Conservation (phyloP, 2,113 vertebrate species). For the Agapornis roseicollis region DNA sequence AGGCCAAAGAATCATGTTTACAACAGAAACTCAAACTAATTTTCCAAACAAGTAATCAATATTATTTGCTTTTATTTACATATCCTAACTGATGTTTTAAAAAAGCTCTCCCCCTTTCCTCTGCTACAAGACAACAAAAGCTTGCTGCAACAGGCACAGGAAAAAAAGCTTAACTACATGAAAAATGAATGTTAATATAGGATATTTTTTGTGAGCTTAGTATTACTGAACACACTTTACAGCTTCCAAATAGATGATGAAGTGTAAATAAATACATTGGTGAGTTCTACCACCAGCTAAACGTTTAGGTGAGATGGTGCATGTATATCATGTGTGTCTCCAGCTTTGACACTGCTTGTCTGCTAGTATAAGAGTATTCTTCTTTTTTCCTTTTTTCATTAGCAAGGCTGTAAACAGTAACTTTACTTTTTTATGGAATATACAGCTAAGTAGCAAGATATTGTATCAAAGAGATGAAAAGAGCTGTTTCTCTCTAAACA, state of each 20-base stretch:
- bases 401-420: neutral
- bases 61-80: neutral
- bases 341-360: neutral
- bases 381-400: neutral
- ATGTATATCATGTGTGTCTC: fast-evolving
- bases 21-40: neutral
- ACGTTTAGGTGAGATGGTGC: neutral
- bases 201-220: neutral
- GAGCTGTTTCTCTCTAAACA: neutral
- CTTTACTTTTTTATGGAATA: fast-evolving
- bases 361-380: fast-evolving
- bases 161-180: fast-evolving
- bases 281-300: neutral
- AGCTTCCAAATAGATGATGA: neutral
- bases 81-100: neutral
- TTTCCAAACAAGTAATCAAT: neutral
- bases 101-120: neutral
- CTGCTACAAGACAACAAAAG: neutral
- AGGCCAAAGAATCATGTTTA: neutral
- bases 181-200: fast-evolving
- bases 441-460: fast-evolving
- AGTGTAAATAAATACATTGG: neutral
- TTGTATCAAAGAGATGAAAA: fast-evolving
- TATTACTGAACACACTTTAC: neutral
- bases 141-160: neutral